These are phyloP conservation scores for Corythornis vintsioides DNA, from an alignment of 2,113 vertebrate genomes.

Conservation along the genomic window DNA sequence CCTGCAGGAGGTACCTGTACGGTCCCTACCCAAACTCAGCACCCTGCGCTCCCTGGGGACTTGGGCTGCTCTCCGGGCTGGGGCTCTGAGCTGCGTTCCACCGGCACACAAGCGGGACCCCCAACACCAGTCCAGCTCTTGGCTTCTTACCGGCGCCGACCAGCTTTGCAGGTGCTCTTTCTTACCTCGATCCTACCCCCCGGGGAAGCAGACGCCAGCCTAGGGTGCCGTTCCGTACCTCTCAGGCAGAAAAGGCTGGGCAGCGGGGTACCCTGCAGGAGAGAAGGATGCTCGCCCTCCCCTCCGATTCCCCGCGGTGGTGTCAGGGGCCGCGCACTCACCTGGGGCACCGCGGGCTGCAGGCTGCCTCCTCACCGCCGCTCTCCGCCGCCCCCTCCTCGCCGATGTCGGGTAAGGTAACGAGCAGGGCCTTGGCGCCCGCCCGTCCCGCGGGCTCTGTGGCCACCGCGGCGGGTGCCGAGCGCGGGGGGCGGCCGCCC, in stretches of 20 bases:
- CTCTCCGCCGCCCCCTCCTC: constrained; percentile 58
- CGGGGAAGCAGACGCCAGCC: neutral
- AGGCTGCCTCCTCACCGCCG: neutral
- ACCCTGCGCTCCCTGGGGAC: neutral
- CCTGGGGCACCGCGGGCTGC: neutral
- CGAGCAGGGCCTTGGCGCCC: neutral
- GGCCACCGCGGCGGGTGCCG: neutral
- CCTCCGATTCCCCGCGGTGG: accelerated
- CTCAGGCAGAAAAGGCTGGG: no score
- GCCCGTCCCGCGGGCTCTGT: neutral
- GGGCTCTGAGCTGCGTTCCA: neutral
- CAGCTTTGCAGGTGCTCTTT: accelerated
- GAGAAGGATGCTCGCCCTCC: neutral
- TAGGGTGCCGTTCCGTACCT: neutral
- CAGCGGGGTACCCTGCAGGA: no score
- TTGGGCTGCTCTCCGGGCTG: neutral
- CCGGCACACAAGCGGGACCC: neutral
- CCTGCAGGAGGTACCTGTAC: accelerated
- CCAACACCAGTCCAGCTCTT: neutral
- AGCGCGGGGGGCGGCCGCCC: neutral
- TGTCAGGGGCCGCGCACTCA: constrained; percentile 2
- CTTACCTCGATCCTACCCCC: accelerated
- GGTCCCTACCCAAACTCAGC: neutral
- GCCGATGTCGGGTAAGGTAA: constrained; percentile 68
- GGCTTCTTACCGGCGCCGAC: neutral